A percentile compares a stretch with the other conserved stretches of the same genome.
These are phyloP conservation scores for Pristionchus japonicus DNA, from an alignment of 2,888 invertebrate species.

Conservation along the genomic window DNA sequence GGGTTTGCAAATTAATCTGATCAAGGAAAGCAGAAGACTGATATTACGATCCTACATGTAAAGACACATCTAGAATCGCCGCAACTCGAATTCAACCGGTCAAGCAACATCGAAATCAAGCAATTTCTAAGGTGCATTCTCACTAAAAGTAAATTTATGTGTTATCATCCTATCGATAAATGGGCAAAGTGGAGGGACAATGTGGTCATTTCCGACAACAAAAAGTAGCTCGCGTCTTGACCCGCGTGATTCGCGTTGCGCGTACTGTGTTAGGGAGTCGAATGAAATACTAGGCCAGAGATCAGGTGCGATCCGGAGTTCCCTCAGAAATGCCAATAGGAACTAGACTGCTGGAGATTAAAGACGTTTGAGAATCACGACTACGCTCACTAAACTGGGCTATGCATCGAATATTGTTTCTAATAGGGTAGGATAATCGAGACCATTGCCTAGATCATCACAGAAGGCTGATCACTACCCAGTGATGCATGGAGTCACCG, in stretches of 20 bases:
- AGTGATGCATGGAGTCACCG: background rate
- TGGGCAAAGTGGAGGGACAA: background rate
- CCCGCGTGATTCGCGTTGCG: background rate
- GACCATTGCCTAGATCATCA: no score
- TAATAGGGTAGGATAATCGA: no score
- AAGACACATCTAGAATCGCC: background rate
- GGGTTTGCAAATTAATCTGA: background rate
- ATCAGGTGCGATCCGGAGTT: background rate
- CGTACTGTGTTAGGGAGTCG: background rate
- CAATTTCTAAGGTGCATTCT: no score
- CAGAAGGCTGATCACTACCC: background rate
- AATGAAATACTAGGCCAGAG: background rate
- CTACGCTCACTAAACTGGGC: no score
- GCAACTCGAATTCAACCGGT: background rate
- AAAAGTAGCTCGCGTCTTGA: background rate
- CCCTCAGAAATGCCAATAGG: background rate
- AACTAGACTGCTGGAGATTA: background rate
- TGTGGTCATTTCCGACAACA: background rate
- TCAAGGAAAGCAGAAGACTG: background rate
- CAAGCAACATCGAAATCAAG: background rate
- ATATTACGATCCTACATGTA: background rate
- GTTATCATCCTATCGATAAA: constrained; percentile 14
- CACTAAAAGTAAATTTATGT: background rate
- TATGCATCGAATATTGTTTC: background rate
- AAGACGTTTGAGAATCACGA: background rate